Conservation (phyloP, 53 echinoderm and acorn worm species). For the Actinopyga echinites region DNA sequence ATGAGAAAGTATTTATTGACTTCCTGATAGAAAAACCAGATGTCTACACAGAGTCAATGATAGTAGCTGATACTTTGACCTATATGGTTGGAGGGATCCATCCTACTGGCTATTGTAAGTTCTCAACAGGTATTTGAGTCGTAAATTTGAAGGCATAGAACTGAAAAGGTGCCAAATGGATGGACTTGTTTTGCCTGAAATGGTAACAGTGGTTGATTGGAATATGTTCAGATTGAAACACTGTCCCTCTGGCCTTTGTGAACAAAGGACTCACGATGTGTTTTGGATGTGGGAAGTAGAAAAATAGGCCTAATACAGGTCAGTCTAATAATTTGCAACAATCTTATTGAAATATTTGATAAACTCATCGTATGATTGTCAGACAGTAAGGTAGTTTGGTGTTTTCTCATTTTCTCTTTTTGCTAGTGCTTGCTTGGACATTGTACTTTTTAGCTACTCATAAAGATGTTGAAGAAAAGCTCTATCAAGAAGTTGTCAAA, state of each 20-base stretch:
- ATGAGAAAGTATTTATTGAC: slow-evolving; percentile 71
- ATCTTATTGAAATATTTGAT: no score
- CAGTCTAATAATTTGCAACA: no score
- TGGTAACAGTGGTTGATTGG: neutral
- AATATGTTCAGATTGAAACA: neutral
- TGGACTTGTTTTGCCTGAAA: neutral
- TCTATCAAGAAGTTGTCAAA: slow-evolving; percentile 64
- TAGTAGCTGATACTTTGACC: slow-evolving; percentile 60
- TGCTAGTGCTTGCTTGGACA: slow-evolving; percentile 65
- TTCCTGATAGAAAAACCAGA: slow-evolving; percentile 60
- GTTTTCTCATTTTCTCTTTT: neutral
- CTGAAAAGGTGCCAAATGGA: neutral
- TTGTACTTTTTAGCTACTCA: slow-evolving; percentile 77
- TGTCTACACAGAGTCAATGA: slow-evolving; percentile 48
- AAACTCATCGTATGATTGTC: no score
- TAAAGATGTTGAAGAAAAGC: slow-evolving; percentile 65
- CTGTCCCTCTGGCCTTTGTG: no score
- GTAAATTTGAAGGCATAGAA: neutral
- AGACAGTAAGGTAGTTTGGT: neutral
- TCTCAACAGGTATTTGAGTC: neutral
- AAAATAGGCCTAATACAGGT: no score
- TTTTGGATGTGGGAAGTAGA: no score
- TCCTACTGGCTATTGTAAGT: slow-evolving; percentile 78
- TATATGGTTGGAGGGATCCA: slow-evolving; percentile 83
- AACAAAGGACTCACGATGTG: no score